Base-by-base conservation (phyloP, 2,797 vertebrate genomes). In the Percopsis omiscomaycus region DNA sequence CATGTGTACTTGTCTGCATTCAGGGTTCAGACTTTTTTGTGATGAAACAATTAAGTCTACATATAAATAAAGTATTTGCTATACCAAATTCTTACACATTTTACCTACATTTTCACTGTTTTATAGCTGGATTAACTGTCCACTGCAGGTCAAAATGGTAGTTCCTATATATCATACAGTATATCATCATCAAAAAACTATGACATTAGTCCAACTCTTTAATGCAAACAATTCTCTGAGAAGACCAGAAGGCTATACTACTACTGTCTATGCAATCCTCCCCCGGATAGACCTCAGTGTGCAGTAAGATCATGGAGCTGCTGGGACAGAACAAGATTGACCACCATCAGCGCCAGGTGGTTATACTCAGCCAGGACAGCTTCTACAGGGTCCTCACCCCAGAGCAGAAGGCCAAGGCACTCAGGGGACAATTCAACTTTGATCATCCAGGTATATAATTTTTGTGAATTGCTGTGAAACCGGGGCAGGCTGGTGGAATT, bases 311-410 rank as follows among this genome's bases (percentile, higher is more conserved):
- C 0, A 96, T 99, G 83, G 96, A 98, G 89, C 90, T 98, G 77
- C 93, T 99, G 82, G 97, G 96, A 11, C 97, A 99, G 92, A 96
- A 98, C 0, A 94, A 98, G 82, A 97, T 99, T 56, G 96, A 98
- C 80, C 93, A 94, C 71, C 94, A 91, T 79, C 95, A 98, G 88
- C 92, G 97, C 71, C 95, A 98, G 89, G 96, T 99, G 83, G 97
- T 91, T 56, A 98, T 96, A 22, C 92, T 99, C 73, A 98, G 97
- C 86, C 97, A 98, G 79, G 97, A 99, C 87, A 98, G 97, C 86
- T 99, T 99, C 92, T 99, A 98, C 89, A 93, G 91, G 0, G 96
- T 95, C 77, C 93, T 98, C 69, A 98, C 95, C 11, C 88, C 94
- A 0, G 97, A 99, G 80, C 97, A 99, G 91, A 98, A 98, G 83